These are phyloP conservation scores for Leptopilina myrica DNA, from an alignment of 2,888 invertebrate species.

Conservation along the genomic window DNA sequence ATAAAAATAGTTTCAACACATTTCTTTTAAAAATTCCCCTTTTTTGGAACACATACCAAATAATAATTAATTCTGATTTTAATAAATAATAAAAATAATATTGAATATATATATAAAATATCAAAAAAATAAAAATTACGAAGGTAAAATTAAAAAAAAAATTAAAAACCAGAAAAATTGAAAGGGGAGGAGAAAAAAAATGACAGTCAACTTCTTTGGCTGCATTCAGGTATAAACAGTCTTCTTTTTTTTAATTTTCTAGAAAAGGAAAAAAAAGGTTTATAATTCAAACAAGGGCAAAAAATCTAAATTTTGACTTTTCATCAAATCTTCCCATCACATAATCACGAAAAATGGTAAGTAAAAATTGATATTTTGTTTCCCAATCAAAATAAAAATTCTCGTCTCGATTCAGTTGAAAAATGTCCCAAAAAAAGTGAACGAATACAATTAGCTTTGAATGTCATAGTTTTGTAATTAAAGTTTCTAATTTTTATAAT, in stretches of 20 bases:
- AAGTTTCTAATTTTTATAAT: no score
- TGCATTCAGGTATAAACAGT: slow-evolving; percentile 21
- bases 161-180: no score
- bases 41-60: no score
- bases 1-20: no score
- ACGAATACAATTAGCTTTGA: background rate
- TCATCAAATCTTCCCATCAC: background rate
- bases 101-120: no score
- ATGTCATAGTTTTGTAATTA: no score
- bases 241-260: slow-evolving; percentile 20
- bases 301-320: background rate
- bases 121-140: background rate
- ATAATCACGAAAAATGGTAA: slow-evolving; percentile 19
- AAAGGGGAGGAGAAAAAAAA: background rate
- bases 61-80: no score
- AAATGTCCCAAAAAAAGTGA: background rate
- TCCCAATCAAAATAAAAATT: background rate
- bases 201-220: background rate
- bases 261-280: background rate
- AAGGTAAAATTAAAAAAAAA: no score
- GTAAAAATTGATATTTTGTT: background rate
- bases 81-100: no score
- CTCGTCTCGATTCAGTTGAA: no score
- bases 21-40: no score
- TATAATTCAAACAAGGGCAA: background rate